Conservation (phyloP, 2,797 vertebrate genomes). For the Smutsia temminckii region DNA sequence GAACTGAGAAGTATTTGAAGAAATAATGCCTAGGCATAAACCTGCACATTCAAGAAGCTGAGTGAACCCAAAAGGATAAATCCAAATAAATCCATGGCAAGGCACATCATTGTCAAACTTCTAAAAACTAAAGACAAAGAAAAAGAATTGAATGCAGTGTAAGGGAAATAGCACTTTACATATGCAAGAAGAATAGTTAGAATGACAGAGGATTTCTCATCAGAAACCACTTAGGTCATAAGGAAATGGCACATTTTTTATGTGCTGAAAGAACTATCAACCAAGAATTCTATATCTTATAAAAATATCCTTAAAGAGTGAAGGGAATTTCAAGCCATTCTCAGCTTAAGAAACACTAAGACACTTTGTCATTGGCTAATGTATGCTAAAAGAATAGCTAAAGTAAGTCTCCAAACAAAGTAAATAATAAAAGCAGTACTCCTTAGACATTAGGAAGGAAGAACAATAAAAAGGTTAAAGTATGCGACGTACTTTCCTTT, state of each 20-base stretch:
- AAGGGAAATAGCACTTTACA: neutral
- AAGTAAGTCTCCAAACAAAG: neutral
- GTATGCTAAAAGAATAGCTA: neutral
- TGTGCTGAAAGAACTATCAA: neutral
- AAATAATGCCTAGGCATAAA: neutral
- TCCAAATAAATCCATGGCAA: neutral
- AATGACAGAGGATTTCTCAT: neutral
- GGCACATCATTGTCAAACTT: neutral
- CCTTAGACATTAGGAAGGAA: neutral
- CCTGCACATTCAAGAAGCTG: neutral
- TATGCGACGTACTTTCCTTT: neutral
- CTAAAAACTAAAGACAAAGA: neutral
- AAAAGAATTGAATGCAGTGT: neutral
- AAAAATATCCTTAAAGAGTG: neutral
- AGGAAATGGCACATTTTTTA: neutral
- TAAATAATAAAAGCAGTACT: neutral
- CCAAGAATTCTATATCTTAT: neutral
- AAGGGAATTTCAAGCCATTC: neutral
- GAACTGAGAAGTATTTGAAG: neutral
- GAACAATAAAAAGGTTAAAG: neutral
- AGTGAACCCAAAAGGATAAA: neutral
- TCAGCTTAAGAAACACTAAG: neutral
- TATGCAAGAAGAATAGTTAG: neutral
- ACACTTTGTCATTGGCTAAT: neutral
- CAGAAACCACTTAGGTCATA: neutral